Percentiles rank a stretch among this genome's conserved stretches.
These are phyloP conservation scores for Apodemus sylvaticus DNA, from an alignment of 2,113 vertebrate genomes.

Conservation along the genomic window DNA sequence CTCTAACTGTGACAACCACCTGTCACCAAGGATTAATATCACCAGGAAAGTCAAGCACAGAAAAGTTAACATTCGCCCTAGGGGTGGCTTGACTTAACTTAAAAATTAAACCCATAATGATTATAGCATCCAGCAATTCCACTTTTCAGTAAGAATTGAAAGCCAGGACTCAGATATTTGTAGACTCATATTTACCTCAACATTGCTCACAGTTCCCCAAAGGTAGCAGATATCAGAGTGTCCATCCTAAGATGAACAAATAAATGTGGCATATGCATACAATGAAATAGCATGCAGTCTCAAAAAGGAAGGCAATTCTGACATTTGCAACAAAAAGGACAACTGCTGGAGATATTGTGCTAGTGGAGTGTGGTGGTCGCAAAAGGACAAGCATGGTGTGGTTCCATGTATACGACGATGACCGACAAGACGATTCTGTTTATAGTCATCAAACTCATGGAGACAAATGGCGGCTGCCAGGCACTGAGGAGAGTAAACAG, in stretches of 20 bases:
- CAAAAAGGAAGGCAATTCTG: constrained; percentile 6
- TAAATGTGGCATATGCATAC: background rate
- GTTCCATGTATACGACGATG: background rate
- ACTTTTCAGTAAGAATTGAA: background rate
- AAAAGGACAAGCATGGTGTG: background rate
- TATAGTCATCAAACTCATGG: background rate
- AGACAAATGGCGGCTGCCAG: background rate
- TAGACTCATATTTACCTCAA: background rate
- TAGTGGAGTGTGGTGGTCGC: background rate
- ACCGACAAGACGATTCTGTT: background rate
- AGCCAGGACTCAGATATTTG: background rate
- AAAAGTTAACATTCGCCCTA: background rate
- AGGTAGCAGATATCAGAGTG: background rate
- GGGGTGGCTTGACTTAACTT: background rate
- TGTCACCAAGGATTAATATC: background rate
- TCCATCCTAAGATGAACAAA: background rate
- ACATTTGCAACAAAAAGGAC: background rate
- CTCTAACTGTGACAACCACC: background rate
- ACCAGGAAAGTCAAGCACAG: background rate
- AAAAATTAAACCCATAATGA: background rate
- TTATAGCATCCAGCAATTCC: background rate
- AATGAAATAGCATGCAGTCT: background rate
- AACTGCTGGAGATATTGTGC: background rate
- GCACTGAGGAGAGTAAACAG: fast-evolving
- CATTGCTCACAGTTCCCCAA: background rate